These are phyloP conservation scores for Taenaris catops DNA, from an alignment of 2,888 invertebrate species.

Conservation along the genomic window DNA sequence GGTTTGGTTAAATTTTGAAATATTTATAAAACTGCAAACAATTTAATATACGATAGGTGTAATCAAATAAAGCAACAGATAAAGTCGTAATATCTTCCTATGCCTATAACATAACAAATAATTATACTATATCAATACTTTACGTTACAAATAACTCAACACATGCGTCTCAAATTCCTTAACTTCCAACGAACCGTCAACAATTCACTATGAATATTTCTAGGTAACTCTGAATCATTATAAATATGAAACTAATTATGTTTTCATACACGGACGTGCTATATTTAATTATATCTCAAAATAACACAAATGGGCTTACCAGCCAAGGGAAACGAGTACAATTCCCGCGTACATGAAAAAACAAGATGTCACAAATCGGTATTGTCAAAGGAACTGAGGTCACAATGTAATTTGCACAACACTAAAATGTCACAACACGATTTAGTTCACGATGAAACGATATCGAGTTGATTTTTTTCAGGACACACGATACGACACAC, in stretches of 20 bases:
- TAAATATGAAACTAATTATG: slow-evolving; percentile 65
- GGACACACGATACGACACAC: slow-evolving; percentile 23
- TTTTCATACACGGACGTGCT: slow-evolving; percentile 66
- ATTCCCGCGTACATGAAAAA: slow-evolving; percentile 42
- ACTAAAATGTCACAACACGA: slow-evolving; percentile 44
- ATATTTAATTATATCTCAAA: slow-evolving; percentile 75
- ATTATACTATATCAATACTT: too few relatives aligned
- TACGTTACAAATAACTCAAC: too few relatives aligned
- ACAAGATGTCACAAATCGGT: slow-evolving; percentile 24
- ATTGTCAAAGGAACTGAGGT: slow-evolving; percentile 27
- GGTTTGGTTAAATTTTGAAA: too few relatives aligned
- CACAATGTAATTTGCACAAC: slow-evolving; percentile 31
- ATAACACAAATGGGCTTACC: slow-evolving; percentile 71
- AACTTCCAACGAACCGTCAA: slow-evolving; percentile 21
- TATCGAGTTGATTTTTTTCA: slow-evolving; percentile 36
- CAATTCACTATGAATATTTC: slow-evolving; percentile 33
- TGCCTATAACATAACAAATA: too few relatives aligned
- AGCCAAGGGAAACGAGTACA: slow-evolving; percentile 50
- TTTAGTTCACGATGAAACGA: slow-evolving; percentile 39
- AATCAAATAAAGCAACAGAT: too few relatives aligned
- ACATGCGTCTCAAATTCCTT: slow-evolving; percentile 25
- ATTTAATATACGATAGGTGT: too few relatives aligned
- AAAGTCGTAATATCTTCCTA: too few relatives aligned
- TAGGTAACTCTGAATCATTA: slow-evolving; percentile 49
- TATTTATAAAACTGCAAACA: too few relatives aligned